phyloP scores from a whole-genome alignment of 2,113 vertebrate species.

The Noturus placidus region DNA sequence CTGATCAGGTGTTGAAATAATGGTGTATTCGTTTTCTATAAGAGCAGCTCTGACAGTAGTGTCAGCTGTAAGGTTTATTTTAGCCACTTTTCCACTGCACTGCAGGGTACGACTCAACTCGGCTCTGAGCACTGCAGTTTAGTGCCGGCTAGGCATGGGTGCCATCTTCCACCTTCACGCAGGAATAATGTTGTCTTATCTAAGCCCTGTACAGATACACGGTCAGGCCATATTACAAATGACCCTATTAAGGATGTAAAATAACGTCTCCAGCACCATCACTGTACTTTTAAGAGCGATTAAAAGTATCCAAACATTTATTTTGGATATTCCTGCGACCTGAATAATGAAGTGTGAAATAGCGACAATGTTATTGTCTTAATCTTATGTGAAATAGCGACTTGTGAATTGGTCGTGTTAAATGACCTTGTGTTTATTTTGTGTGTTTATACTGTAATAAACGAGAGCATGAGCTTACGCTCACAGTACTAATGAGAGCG shows the following conservation, averaged over 20 bases:
- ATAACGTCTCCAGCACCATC: background rate
- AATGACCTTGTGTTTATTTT: background rate
- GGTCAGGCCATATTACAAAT: too few species aligned
- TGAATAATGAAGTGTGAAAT: background rate
- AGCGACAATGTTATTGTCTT: too few species aligned
- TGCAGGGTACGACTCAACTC: too few species aligned
- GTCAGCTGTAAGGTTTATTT: background rate
- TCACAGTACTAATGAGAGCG: background rate
- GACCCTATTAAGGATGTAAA: too few species aligned
- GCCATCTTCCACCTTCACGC: too few species aligned
- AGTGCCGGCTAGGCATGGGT: too few species aligned
- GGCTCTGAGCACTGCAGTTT: too few species aligned
- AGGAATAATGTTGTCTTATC: too few species aligned
- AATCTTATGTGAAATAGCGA: background rate
- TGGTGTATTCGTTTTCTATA: background rate
- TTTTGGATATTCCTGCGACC: background rate
- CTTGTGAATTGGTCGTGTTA: background rate
- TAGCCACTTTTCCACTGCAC: too few species aligned
- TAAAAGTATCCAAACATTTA: background rate
- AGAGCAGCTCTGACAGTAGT: background rate
- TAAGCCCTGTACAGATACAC: too few species aligned
- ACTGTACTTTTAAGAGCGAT: background rate
- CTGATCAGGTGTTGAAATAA: background rate
- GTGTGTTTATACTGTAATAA: slow-evolving; percentile 16
- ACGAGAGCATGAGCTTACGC: background rate